A percentile compares a stretch with the other conserved stretches of the same genome.
Evolutionary conservation across 2,797 vertebrate genomes (phyloP).

Genomic region (Mus minutoides): DNA sequence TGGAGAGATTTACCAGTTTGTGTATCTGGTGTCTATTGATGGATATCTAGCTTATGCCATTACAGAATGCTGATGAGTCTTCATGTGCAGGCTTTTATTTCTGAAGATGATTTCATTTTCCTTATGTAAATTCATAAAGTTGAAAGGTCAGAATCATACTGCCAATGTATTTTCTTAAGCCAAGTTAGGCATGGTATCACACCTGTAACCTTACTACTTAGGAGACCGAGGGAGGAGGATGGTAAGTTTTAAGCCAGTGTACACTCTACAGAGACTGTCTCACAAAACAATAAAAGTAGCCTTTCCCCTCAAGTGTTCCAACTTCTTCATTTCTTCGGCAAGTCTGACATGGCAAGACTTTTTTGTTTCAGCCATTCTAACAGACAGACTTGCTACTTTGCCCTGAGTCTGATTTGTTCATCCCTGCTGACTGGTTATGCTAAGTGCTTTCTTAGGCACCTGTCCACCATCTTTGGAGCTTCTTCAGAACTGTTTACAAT

Average conservation of each 20-base stretch:
- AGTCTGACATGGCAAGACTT: not conserved
- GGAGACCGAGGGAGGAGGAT: not conserved
- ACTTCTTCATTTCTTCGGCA: not conserved
- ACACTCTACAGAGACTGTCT: not conserved
- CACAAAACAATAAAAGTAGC: not conserved
- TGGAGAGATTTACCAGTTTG: not conserved
- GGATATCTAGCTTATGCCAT: not conserved
- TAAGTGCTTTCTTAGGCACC: not conserved
- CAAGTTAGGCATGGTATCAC: not conserved
- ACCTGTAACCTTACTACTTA: not conserved
- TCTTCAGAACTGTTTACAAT: not conserved
- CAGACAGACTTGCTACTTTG: not conserved
- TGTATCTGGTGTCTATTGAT: not conserved
- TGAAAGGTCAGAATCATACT: not conserved
- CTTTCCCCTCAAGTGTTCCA: not conserved
- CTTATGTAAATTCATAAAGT: conserved; percentile 16
- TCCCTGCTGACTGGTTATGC: not conserved
- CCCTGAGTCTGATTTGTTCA: not conserved
- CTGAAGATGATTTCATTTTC: not conserved
- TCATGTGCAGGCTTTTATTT: not conserved
- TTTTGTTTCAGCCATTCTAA: not conserved
- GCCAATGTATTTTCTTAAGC: not conserved
- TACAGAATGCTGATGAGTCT: not conserved
- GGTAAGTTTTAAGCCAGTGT: not conserved
- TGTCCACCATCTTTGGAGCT: not conserved